phyloP scores from a whole-genome alignment of 2,888 invertebrate genomes.

The Norana najaformis region DNA sequence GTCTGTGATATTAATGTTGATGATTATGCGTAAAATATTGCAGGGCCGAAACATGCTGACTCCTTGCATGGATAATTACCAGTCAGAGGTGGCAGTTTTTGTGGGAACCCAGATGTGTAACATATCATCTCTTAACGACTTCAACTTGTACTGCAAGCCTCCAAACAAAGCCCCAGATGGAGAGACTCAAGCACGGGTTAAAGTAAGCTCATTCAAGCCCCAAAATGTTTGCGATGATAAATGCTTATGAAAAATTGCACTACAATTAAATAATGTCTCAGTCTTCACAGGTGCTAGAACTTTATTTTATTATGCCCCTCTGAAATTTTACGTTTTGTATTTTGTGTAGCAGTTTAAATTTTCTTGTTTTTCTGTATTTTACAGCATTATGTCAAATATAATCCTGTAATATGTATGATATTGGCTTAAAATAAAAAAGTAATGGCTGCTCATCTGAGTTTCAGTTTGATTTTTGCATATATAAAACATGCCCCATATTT shows the following conservation, averaged over 20 bases:
- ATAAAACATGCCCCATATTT: background rate
- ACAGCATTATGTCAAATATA: too few relatives aligned
- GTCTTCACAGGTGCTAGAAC: background rate
- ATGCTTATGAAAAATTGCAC: background rate
- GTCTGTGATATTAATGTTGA: background rate
- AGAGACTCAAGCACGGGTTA: background rate
- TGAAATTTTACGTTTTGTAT: background rate
- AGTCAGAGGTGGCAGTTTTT: slow-evolving; percentile 82
- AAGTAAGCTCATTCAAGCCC: background rate
- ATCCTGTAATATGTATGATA: too few relatives aligned
- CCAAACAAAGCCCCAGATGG: slow-evolving; percentile 81
- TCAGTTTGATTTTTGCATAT: too few relatives aligned
- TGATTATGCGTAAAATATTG: background rate
- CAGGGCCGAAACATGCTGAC: slow-evolving; percentile 18
- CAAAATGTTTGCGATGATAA: background rate
- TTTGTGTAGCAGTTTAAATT: background rate
- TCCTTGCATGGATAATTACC: slow-evolving; percentile 15
- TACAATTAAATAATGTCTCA: background rate
- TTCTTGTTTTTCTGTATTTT: background rate
- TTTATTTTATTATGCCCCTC: background rate
- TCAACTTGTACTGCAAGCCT: slow-evolving; percentile 91
- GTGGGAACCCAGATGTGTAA: slow-evolving; percentile 88
- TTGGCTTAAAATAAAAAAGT: too few relatives aligned
- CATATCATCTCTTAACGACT: slow-evolving; percentile 87
- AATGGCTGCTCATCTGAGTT: too few relatives aligned